Conservation (phyloP, 2,113 vertebrate species). For the Chinchilla lanigera region DNA sequence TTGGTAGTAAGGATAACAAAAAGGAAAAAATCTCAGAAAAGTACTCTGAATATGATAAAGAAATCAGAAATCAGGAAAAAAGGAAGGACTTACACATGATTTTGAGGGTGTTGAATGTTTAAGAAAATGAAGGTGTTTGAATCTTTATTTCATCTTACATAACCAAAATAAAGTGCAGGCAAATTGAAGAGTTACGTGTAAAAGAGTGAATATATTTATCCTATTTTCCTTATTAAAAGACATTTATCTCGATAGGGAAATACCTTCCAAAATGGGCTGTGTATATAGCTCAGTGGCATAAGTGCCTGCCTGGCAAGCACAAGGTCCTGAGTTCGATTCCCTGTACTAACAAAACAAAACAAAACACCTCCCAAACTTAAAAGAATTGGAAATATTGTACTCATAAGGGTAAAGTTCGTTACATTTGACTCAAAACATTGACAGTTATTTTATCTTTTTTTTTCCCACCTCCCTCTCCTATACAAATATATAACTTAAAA, state of each 20-base stretch:
- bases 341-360: too few relatives aligned
- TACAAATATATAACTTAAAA: slow-evolving; percentile 13
- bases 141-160: slow-evolving; percentile 12
- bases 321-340: too few relatives aligned
- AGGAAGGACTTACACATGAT: neutral
- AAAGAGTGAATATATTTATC: neutral
- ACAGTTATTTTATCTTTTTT: neutral
- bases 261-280: neutral
- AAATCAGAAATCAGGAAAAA: slow-evolving; percentile 7
- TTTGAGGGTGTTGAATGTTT: neutral
- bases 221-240: neutral
- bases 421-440: slow-evolving; percentile 36
- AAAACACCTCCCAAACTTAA: neutral
- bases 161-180: slow-evolving; percentile 7
- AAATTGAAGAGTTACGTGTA: neutral
- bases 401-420: neutral
- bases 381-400: neutral
- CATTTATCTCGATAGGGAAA: neutral
- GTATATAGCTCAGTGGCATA: too few relatives aligned
- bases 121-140: neutral
- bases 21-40: neutral
- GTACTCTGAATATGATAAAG: neutral
- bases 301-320: too few relatives aligned
- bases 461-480: neutral
- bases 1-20: neutral